Conservation (phyloP, 2,888 invertebrate genomes). For the Rhingia campestris region DNA sequence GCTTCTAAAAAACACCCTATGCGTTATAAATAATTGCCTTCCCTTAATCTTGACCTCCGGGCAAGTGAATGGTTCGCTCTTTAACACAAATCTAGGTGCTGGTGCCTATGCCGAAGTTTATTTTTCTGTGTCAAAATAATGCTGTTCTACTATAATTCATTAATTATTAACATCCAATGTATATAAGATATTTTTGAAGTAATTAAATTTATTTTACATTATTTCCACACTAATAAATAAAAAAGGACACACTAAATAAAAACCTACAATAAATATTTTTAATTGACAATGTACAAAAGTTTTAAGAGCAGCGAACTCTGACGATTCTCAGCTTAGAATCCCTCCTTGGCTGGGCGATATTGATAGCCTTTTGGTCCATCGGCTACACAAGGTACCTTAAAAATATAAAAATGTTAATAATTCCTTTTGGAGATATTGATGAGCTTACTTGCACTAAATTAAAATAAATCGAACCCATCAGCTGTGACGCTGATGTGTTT, state of each 20-base stretch:
- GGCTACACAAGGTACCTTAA: slow-evolving; percentile 80
- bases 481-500: slow-evolving; percentile 88
- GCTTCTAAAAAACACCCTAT: too few relatives aligned
- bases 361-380: slow-evolving; percentile 78
- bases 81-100: too few relatives aligned
- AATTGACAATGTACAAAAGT: slow-evolving; percentile 57
- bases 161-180: slow-evolving; percentile 1
- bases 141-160: too few relatives aligned
- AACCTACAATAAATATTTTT: slow-evolving; percentile 25
- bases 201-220: slow-evolving; percentile 37
- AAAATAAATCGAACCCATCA: slow-evolving; percentile 93
- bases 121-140: too few relatives aligned
- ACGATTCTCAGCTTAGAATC: slow-evolving; percentile 76
- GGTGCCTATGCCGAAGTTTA: too few relatives aligned
- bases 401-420: neutral
- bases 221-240: slow-evolving; percentile 35
- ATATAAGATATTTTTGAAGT: slow-evolving; percentile 6
- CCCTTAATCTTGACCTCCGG: too few relatives aligned
- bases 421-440: neutral
- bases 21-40: too few relatives aligned
- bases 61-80: too few relatives aligned
- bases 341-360: slow-evolving; percentile 81
- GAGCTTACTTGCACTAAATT: slow-evolving; percentile 88
- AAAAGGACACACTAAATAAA: slow-evolving; percentile 20
- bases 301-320: slow-evolving; percentile 18